Evolutionary conservation across 2,888 invertebrate species (phyloP).

Genomic region (Clanis bilineata): DNA sequence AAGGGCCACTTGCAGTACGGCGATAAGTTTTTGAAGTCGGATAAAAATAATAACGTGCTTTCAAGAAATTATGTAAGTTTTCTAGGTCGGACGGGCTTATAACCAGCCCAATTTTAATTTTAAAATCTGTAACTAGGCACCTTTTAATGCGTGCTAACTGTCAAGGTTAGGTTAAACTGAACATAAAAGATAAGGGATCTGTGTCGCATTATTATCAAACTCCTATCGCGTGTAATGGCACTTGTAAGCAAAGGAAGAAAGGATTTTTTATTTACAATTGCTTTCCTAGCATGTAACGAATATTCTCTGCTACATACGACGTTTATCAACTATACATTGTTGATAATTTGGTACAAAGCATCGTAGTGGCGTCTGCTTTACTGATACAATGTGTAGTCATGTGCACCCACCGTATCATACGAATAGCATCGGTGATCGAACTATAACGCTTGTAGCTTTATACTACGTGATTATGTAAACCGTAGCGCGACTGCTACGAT

Average conservation of each 20-base stretch:
- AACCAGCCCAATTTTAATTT: not conserved
- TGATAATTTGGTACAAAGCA: not conserved
- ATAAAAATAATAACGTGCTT: not conserved
- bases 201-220: not conserved
- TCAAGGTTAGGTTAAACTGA: not conserved
- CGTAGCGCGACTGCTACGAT: not conserved
- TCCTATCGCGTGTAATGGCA: too few species aligned
- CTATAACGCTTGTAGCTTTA: not conserved
- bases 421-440: not conserved
- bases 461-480: not conserved
- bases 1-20: too few species aligned
- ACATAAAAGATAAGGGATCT: not conserved
- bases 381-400: not conserved
- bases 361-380: not conserved
- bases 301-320: not conserved
- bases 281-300: too few species aligned
- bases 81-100: not conserved
- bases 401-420: not conserved
- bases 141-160: conserved; percentile 2
- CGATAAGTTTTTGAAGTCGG: too few species aligned
- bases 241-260: too few species aligned
- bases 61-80: not conserved
- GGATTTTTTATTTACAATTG: too few species aligned
- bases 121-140: not conserved
- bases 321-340: not conserved